Base-by-base conservation (phyloP, 2,888 invertebrate species). In the Brachypalpus laphriformis region DNA sequence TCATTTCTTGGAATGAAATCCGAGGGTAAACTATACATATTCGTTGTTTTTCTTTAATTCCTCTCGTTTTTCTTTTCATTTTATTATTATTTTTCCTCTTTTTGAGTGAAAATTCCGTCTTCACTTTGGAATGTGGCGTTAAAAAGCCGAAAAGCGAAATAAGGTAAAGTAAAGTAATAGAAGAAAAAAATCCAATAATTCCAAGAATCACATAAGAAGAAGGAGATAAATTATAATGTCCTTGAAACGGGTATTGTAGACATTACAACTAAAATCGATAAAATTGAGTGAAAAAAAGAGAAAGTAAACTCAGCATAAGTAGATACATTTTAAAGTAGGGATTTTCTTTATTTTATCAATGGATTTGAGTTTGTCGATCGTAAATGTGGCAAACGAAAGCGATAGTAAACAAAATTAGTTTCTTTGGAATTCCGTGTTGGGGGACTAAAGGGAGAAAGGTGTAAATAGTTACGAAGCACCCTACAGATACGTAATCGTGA, bases 1-100 rank as follows among this genome's bases (percentile, higher is more conserved):
- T 61, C 59, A 72, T 51, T 72, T 72, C 75, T 65, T 14, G 56
- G 65, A 75, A 75, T 47, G 75, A 75, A 65, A 75, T 75, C 65
- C 75, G 63, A 65, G 63, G 75, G 65, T 65, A 75, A 75, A 65
- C 47, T 66, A 51, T 3, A 47, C 20, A 22, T 47, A 63, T 75
- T 65, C 61, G 45, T 74, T 75, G 31, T 28, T 71, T 49, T 57
- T 49, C 71, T 47, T 59, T 71, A 65, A 49, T 37, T 59, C 47
- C 47, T 22, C 47, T 16, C 25, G 22, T 47, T 65, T 74, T 74
- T 31, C 28, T 37, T 59, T 59, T 42, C 25, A 16, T 37, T 72
- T 49, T 45, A 11, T 51, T 74, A 16, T 57, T 56, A 61, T 49
- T 34, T 11, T n/a, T n/a, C n/a, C n/a, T n/a, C n/a, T 61, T 74